Conservation (phyloP, 23 tunicate genomes). For the Styela plicata region DNA sequence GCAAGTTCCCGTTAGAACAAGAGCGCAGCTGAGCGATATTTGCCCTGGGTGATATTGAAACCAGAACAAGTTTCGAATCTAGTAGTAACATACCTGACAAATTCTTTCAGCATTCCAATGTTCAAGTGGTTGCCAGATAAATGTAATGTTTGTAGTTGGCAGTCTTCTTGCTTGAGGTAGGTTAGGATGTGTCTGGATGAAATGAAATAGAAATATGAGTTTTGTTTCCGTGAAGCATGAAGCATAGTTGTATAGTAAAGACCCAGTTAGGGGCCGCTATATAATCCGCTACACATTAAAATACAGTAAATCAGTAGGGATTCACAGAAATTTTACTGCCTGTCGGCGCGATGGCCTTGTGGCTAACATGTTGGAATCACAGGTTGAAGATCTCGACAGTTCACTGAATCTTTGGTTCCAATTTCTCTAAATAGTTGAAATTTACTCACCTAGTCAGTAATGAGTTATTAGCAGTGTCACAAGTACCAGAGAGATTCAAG, state of each 20-base stretch:
- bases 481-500: conserved; percentile 5
- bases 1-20: background rate
- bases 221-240: background rate
- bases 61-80: too few relatives aligned
- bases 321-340: too few relatives aligned
- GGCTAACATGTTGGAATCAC: background rate
- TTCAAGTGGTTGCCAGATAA: background rate
- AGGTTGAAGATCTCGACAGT: background rate
- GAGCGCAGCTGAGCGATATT: too few relatives aligned
- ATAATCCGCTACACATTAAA: too few relatives aligned
- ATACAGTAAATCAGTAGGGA: too few relatives aligned
- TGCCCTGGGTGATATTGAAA: too few relatives aligned
- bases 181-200: background rate
- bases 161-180: conserved; percentile 11
- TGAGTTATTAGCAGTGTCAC: conserved; percentile 6
- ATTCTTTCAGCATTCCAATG: background rate
- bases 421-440: background rate
- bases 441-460: conserved; percentile 18
- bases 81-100: background rate
- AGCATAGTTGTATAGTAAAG: too few relatives aligned
- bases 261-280: too few relatives aligned
- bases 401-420: background rate
- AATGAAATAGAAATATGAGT: too few relatives aligned
- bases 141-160: background rate
- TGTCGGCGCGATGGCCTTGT: too few relatives aligned